Evolutionary conservation across 2,113 vertebrate genomes (phyloP), one percentile per base, ranked within the genome.

Genomic region (Amblyornis subalaris): DNA sequence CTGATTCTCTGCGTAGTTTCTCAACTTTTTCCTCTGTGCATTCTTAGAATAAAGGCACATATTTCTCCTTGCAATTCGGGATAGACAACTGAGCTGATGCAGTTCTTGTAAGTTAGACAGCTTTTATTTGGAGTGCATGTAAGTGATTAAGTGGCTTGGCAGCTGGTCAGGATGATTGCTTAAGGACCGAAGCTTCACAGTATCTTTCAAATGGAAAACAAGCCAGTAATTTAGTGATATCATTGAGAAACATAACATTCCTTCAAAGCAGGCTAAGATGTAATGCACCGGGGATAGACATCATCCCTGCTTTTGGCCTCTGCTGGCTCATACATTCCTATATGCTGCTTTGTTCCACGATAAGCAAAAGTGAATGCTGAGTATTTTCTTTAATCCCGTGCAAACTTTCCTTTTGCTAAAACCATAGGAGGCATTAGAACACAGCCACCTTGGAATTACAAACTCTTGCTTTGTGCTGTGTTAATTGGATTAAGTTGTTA

Each of bases 151-250:
- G 86, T 89, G 95, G 80, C 75, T 96, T 96, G 92, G 96, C 96
- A 94, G 93, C 75, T 36, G 21, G 55, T 85, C 91, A 80, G 74
- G 40, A 54, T 10, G 89, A 88, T 85, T 95, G 81, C 75, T 90
- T 90, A 92, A 94, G 88, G 89, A 53, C 77, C 4, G 1, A 74
- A 83, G n/a, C 91, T 94, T 85, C 62, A 29, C 65, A 96, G 70
- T 85, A 88, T 96, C 80, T 96, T 91, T 66, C 83, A 95, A 89
- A 96, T 85, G 94, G 93, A 97, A 95, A 91, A 91, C 26, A 70
- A 96, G 91, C 36, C 80, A 89, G 87, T 74, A 76, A 85, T 95
- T 94, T 92, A 93, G 80, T 79, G 93, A 83, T 93, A 88, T 77
- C 86, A 88, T 62, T 82, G 67, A 89, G 85, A 95, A 96, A 80